These are phyloP conservation scores for Apamea monoglypha DNA, from an alignment of 2,888 invertebrate genomes.

Conservation along the genomic window DNA sequence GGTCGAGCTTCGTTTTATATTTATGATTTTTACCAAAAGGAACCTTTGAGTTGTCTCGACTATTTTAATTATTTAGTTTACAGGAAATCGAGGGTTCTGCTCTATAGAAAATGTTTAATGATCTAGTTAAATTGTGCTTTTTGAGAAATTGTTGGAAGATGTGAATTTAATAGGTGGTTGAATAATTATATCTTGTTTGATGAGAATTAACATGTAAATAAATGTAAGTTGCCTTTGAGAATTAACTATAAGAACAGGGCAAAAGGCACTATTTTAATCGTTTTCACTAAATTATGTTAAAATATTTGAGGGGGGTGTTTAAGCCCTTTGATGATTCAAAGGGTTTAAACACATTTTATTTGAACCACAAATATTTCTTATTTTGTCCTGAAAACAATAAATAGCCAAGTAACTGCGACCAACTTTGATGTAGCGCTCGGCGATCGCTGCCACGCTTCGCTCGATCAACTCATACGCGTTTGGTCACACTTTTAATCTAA, in stretches of 20 bases:
- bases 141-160: background rate
- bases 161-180: background rate
- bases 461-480: background rate
- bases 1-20: slow-evolving; percentile 60
- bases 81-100: slow-evolving; percentile 11
- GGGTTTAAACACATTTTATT: no score
- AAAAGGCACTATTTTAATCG: background rate
- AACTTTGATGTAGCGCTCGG: no score
- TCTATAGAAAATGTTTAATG: slow-evolving; percentile 17
- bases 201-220: background rate
- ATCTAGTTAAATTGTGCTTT: background rate
- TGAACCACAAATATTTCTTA: background rate
- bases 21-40: slow-evolving; percentile 65
- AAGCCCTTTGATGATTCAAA: no score
- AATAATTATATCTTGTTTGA: no score
- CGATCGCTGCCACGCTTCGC: background rate
- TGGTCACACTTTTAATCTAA: background rate
- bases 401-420: background rate
- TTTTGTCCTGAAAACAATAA: background rate
- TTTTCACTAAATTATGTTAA: background rate
- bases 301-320: no score
- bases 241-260: background rate
- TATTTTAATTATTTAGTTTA: slow-evolving; percentile 55
- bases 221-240: background rate
- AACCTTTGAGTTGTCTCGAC: slow-evolving; percentile 41